Evolutionary conservation across 2,113 vertebrate genomes (phyloP).

Genomic region (Sclerurus mexicanus): DNA sequence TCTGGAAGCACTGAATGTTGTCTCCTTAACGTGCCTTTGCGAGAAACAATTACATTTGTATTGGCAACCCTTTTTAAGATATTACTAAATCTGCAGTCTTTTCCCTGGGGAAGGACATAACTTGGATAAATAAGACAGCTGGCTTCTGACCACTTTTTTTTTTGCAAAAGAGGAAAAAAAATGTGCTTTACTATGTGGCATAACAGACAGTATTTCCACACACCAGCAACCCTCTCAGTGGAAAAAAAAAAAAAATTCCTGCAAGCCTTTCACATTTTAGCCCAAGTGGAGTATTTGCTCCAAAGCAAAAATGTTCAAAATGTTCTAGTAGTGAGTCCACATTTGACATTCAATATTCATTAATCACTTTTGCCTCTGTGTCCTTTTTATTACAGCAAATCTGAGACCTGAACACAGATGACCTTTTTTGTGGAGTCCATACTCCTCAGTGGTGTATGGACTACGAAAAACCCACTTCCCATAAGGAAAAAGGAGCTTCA

Average conservation of each 20-base stretch:
- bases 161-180: conserved; percentile 40
- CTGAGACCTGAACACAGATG: not conserved
- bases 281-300: not conserved
- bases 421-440: not conserved
- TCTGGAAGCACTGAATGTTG: not conserved
- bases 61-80: not conserved
- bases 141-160: conserved; percentile 20
- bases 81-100: conserved; percentile 13
- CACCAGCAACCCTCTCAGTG: not conserved
- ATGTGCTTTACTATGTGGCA: conserved; percentile 37
- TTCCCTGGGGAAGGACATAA: conserved; percentile 5
- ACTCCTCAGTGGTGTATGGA: not conserved
- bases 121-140: conserved; percentile 25
- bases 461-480: not conserved
- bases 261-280: conserved; percentile 27
- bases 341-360: not conserved
- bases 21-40: not conserved
- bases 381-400: not conserved
- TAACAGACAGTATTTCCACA: conserved; percentile 34
- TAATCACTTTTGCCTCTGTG: not conserved
- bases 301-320: conserved; percentile 11
- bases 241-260: not conserved
- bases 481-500: not conserved
- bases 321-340: not conserved
- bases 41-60: conserved; percentile 28